phyloP scores from a whole-genome alignment of 2,888 invertebrate genomes.

The Agriotes lineatus region DNA sequence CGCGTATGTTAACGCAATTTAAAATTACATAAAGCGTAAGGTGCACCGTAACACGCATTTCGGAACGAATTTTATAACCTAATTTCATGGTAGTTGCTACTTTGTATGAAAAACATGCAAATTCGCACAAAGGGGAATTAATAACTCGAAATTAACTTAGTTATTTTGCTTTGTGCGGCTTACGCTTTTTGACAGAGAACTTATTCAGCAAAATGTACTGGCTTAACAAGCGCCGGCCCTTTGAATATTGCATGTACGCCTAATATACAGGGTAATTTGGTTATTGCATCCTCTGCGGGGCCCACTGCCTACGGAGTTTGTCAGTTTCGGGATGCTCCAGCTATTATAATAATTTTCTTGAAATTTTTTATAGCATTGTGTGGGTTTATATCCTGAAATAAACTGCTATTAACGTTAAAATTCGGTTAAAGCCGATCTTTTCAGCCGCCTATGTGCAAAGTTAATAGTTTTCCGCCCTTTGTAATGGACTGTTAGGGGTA shows the following conservation, averaged over 20 bases:
- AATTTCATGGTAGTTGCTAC: conserved; percentile 33
- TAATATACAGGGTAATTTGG: conserved; percentile 37
- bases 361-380: too few species aligned
- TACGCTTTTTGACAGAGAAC: conserved; percentile 34
- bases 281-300: conserved; percentile 35
- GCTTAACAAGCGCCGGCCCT: conserved; percentile 30
- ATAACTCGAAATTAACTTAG: conserved; percentile 34
- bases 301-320: conserved; percentile 3
- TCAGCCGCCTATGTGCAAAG: too few species aligned
- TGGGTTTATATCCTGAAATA: too few species aligned
- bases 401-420: too few species aligned
- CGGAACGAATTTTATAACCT: conserved; percentile 20
- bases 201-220: conserved; percentile 36
- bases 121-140: conserved; percentile 33
- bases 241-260: conserved; percentile 33
- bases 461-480: too few species aligned
- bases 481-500: too few species aligned
- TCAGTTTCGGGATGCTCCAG: conserved; percentile 3
- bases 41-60: conserved; percentile 18
- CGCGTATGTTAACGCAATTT: conserved; percentile 9
- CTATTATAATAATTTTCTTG: background rate
- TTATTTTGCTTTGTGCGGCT: conserved; percentile 33
- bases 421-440: too few species aligned
- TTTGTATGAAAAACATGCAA: conserved; percentile 35
- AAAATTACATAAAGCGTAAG: conserved; percentile 16